These are phyloP conservation scores for Tineola bisselliella DNA, from an alignment of 2,888 invertebrate species.

Conservation along the genomic window DNA sequence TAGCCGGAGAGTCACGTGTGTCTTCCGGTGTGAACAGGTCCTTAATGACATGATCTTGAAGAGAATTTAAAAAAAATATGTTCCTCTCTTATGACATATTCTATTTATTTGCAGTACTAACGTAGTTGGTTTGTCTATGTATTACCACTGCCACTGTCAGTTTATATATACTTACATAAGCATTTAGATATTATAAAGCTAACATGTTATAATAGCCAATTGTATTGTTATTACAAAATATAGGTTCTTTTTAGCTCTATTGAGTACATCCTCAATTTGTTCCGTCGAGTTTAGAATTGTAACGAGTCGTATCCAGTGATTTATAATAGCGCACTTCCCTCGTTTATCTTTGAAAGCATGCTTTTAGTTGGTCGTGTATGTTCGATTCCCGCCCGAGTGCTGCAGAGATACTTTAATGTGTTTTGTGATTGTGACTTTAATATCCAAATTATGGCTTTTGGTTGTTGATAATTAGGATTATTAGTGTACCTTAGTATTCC, in stretches of 20 bases:
- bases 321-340: conserved; percentile 4
- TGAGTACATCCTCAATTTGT: conserved; percentile 5
- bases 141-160: no score
- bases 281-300: not conserved
- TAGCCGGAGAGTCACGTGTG: conserved; percentile 45
- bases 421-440: no score
- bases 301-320: not conserved
- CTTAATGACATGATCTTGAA: conserved; percentile 26
- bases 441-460: no score
- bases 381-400: no score
- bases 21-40: conserved; percentile 44
- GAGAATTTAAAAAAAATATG: conserved; percentile 22
- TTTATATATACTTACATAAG: no score
- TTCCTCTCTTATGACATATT: not conserved
- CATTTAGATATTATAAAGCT: no score
- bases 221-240: no score
- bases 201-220: no score
- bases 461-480: no score
- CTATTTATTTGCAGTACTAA: not conserved
- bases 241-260: not conserved
- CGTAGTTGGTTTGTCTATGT: no score
- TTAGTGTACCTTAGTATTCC: no score
- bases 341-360: not conserved
- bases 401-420: no score
- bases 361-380: not conserved